phyloP scores from a whole-genome alignment of 92 coral and sea anemone genomes.

The Bergia puertoricense region DNA sequence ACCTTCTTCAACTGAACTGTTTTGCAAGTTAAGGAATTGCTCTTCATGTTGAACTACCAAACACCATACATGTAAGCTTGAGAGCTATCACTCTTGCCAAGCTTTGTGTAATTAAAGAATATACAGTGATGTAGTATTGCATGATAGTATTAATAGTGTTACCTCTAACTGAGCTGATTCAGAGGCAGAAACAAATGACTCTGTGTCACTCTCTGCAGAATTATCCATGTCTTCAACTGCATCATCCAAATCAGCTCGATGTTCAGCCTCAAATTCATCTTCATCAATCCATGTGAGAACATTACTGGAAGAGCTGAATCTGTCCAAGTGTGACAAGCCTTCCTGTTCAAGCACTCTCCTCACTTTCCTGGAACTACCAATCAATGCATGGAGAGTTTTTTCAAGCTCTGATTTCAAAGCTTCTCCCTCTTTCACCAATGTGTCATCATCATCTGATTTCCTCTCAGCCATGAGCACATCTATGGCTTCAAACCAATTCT shows the following conservation, averaged over 20 bases:
- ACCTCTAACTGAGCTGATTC: constrained; percentile 91
- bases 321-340: constrained; percentile 53
- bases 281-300: constrained; percentile 79
- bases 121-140: too few relatives aligned
- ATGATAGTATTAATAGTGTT: neutral
- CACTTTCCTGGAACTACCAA: constrained; percentile 65
- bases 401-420: constrained; percentile 57
- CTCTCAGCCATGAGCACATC: constrained; percentile 51
- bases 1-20: too few relatives aligned
- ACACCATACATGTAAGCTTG: too few relatives aligned
- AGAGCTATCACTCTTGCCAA: neutral
- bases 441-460: constrained; percentile 30
- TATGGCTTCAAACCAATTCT: constrained; percentile 81
- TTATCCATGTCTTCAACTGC: constrained; percentile 44
- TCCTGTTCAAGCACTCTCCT: constrained; percentile 62
- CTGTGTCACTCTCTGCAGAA: constrained; percentile 61
- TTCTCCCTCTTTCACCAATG: constrained; percentile 30
- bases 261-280: constrained; percentile 53
- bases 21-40: too few relatives aligned
- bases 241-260: constrained; percentile 33
- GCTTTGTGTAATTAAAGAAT: neutral
- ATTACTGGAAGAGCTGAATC: constrained; percentile 50
- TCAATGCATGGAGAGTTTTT: constrained; percentile 54
- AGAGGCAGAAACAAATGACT: constrained; percentile 89
- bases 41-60: too few relatives aligned